Evolutionary conservation across 2,888 invertebrate species (phyloP), one percentile per base, ranked within the genome.

Genomic region (Cybosia mesomella): DNA sequence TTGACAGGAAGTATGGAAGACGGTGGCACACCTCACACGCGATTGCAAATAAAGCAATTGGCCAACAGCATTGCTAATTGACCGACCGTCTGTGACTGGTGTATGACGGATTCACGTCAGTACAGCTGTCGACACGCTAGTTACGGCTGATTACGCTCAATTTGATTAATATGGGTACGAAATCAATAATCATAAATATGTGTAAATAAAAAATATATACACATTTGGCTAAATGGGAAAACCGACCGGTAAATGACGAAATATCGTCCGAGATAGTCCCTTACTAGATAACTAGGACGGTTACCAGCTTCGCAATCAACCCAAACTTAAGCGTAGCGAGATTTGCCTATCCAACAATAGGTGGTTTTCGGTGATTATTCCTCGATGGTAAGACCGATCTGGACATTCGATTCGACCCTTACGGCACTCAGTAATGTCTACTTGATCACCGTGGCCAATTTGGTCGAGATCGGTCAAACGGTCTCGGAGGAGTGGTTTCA

Each of bases 21-120:
- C 79, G 78, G 76, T 79, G 81, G 77, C 73, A 83, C 80, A 78
- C 83, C 86, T 86, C 86, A 84, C 87, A 83, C 84, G 85, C 82
- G 81, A 83, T 85, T 82, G 85, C 83, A 91, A 91, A 92, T 92
- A 89, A 91, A 92, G 92, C 86, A 87, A 92, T 92, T 85, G 82
- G 84, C 79, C 82, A 84, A 83, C 72, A 78, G 68, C 78, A 78
- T 81, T 77, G 76, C 63, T 85, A 85, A 87, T 86, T 87, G 86
- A 84, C 82, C 78, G 75, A 78, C 81, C 72, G 83, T 80, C 79
- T 76, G 74, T 68, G 73, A 67, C 69, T 85, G 83, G 84, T 83
- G 75, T 83, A 88, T 80, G 75, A 69, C 64, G 76, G 73, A 76
- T 77, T 78, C 80, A 82, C 83, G 84, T 84, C 86, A 84, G 62